phyloP scores from a whole-genome alignment of 2,113 vertebrate species.

The Epinephelus moara region DNA sequence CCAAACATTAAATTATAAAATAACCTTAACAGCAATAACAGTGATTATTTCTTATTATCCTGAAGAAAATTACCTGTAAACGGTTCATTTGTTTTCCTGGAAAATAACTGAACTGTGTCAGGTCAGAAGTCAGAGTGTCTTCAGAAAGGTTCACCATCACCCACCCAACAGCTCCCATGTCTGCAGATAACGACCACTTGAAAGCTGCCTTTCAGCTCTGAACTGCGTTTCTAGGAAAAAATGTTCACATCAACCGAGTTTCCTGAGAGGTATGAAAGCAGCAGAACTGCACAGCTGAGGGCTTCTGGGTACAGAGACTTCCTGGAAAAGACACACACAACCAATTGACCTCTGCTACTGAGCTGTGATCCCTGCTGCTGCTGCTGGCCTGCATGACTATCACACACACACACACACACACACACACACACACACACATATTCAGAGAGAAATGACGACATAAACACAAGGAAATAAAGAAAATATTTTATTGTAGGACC shows the following conservation, averaged over 20 bases:
- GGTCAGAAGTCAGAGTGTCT: constrained; percentile 10
- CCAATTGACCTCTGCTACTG: constrained; percentile 64
- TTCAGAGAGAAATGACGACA: constrained; percentile 8
- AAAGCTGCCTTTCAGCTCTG: constrained; percentile 53
- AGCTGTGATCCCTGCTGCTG: constrained; percentile 58
- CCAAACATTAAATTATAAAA: not conserved
- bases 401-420: constrained; percentile 8
- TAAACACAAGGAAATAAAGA: constrained; percentile 44
- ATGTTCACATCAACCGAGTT: constrained; percentile 24
- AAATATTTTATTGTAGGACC: constrained; percentile 71
- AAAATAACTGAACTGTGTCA: not conserved
- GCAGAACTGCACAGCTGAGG: constrained; percentile 63
- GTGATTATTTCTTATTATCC: not conserved
- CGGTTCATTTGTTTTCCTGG: not conserved
- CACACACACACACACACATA: constrained; percentile 2
- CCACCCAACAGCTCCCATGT: constrained; percentile 17
- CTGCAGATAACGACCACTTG: constrained; percentile 48
- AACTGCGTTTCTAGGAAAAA: constrained; percentile 56
- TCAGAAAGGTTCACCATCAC: constrained; percentile 32
- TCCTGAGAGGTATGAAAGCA: constrained; percentile 52
- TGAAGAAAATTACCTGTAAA: not conserved
- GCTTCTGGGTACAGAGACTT: constrained; percentile 75
- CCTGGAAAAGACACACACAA: constrained; percentile 74
- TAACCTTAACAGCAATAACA: not conserved
- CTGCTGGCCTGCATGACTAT: constrained; percentile 24